Conservation (phyloP, 2,113 vertebrate genomes). For the Cromileptes altivelis region DNA sequence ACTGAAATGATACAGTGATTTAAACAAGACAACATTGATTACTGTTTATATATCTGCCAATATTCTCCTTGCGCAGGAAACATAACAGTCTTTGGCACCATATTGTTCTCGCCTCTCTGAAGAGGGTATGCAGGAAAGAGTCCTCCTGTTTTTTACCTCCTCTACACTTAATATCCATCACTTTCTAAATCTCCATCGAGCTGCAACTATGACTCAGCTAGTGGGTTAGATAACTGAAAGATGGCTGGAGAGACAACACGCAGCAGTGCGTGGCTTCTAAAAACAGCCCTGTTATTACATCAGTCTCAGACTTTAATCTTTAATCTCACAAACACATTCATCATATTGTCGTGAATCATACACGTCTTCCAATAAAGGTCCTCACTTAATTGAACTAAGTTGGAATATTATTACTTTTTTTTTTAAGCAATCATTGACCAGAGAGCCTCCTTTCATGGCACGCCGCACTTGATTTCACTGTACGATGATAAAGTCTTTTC, state of each 20-base stretch:
- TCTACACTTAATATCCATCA: constrained; percentile 66
- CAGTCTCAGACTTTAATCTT: constrained; percentile 37
- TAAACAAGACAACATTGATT: constrained; percentile 7
- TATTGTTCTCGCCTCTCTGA: neutral
- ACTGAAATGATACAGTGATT: constrained; percentile 1
- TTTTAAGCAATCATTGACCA: constrained; percentile 20
- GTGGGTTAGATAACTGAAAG: constrained; percentile 62
- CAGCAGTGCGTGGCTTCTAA: constrained; percentile 37
- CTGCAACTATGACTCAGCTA: constrained; percentile 70
- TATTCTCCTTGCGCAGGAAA: neutral
- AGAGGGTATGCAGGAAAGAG: neutral
- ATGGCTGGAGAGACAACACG: constrained; percentile 46
- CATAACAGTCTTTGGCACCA: neutral
- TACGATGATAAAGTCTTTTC: constrained; percentile 36
- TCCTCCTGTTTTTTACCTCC: constrained; percentile 62
- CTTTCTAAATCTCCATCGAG: constrained; percentile 65
- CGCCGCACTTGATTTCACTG: neutral
- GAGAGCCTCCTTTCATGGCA: constrained; percentile 7
- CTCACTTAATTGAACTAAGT: constrained; percentile 47
- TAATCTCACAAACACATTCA: constrained; percentile 51
- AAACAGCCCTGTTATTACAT: constrained; percentile 48
- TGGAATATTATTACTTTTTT: constrained; percentile 33
- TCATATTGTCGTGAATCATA: constrained; percentile 18
- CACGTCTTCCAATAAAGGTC: constrained; percentile 20
- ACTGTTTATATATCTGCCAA: constrained; percentile 18